Base-by-base conservation (phyloP, 2,113 vertebrate genomes). In the Apodemus sylvaticus region DNA sequence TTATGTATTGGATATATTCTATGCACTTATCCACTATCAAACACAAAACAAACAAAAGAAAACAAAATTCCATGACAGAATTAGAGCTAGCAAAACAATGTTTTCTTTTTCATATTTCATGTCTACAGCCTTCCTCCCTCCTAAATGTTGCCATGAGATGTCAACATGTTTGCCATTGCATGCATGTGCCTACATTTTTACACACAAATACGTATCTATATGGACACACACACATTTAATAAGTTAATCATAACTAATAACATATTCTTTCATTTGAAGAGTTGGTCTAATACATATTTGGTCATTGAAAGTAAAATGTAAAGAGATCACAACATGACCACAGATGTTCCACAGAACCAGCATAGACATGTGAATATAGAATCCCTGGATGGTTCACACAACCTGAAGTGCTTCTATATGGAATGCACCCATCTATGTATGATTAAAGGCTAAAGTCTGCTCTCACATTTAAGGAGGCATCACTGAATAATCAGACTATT, bases 261-360 rank as follows among this genome's bases (percentile, higher is more conserved):
- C 11, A 71, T 51, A 39, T 12, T 10, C 1, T 82, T 77, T 91
- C 36, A n/a, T 34, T 74, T n/a, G 60, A 87, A 83, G 20, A 77
- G 76, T 77, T 42, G 53, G 58, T 36, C 74, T 76, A 74, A 39
- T 22, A 82, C 12, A 64, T 62, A 86, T 93, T 97, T 94, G 68
- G 88, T 77, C 86, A 91, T n/a, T 17, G 17, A 31, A 60, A 51
- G 42, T 79, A 9, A 53, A 53, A 79, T 34, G 20, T 79, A 36
- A 5, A 70, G 94, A 24, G 11, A 74, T 91, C 39, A 77, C 12
- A 83, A 26, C 10, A 26, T 62, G n/a, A 83, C 29, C 22, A 39
- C 5, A 60, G 55, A 55, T 5, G 1, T 24, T 20, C 53, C 55
- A 81, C 19, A n/a, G 53, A 58, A 24, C 78, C 51, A 36, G 34